Base-by-base conservation (phyloP, 2,113 vertebrate species). In the Mus spicilegus region DNA sequence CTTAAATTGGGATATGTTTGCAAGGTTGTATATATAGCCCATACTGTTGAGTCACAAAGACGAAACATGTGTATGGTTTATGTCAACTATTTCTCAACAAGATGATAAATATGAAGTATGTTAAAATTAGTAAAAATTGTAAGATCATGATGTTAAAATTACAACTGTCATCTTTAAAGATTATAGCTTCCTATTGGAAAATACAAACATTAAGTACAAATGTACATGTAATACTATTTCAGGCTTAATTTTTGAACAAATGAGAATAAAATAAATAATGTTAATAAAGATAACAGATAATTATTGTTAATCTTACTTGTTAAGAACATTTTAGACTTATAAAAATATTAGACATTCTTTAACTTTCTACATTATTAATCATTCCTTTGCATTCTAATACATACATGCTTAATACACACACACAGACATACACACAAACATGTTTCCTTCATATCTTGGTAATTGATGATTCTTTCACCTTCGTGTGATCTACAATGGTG, bases 271-370 rank as follows among this genome's bases (percentile, higher is more conserved):
- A 86, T 87, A 85, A 67, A 85, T 22, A 80, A 77, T 19, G 56
- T 51, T 22, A 69, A 76, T 92, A 90, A 96, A 97, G 72, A 14
- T 86, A 7, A 36, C 12, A 76, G 58, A 65, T 56, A 0, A 80
- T 7, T 85, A 36, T 91, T 94, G n/a, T 73, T 97, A 84, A 92
- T 89, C 75, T 93, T 80, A 91, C 20, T 75, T 94, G 8, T 91
- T 39, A 96, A 49, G 33, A 94, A 61, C 75, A 73, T 88, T 87
- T 94, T 56, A 89, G 65, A 22, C 94, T 11, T 0, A 91, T 92
- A 95, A 11, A 89, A 65, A 42, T 36, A 46, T 76, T 28, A 46
- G 39, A 30, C 24, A 39, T 63, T 39, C 8, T 61, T 8, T 75
- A 75, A 51, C 7, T 24, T 78, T 76, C 30, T 69, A 5, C 30